Evolutionary conservation across 2,113 vertebrate species (phyloP), one percentile per base, ranked within the genome.

Genomic region (Dolichotis patagonum): DNA sequence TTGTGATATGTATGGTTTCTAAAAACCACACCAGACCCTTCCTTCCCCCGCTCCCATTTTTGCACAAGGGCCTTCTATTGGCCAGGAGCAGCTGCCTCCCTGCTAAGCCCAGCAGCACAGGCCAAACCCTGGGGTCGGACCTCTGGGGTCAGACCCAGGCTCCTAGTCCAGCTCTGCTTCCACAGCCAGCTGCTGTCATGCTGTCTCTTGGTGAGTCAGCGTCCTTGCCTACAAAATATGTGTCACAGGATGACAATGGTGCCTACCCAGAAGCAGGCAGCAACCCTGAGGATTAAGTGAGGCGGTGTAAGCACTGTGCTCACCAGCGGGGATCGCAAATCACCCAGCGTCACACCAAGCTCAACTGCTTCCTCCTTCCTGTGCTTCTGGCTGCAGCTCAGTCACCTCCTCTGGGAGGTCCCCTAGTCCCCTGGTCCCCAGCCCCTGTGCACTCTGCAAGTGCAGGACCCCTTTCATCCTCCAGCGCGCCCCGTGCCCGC

Each of bases 301-400:
- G 5, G 41, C 65, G 69, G 89, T 28, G 73, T n/a, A 54, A 30
- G 86, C 60, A 43, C 28, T 60, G 49, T 30, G n/a, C 69, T 92
- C 73, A 38, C 35, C 19, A 46, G 60, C 16, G 1, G 52, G 43
- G 38, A 73, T 71, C 41, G 4, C 89, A 43, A 85, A 54, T 94
- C 91, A 52, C 3, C 82, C 65, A 86, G 60, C 69, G 3, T 22
- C 38, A 75, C 69, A 41, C 71, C 6, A 26, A 75, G 38, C 71
- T 26, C 71, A 43, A 14, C 71, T n/a, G 7, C 19, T n/a, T 58
- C 26, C 65, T 95, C 77, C 10, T 35, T n/a, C 88, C 84, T 84
- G 95, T 73, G 84, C 77, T 96, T 91, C 91, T 78, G 94, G 91
- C 94, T 28, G 88, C 82, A 88, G 28, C 35, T 71, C 88, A 86